Evolutionary conservation across 2,113 vertebrate genomes (phyloP), one percentile per base, ranked within the genome.

Genomic region (Neogale vison): DNA sequence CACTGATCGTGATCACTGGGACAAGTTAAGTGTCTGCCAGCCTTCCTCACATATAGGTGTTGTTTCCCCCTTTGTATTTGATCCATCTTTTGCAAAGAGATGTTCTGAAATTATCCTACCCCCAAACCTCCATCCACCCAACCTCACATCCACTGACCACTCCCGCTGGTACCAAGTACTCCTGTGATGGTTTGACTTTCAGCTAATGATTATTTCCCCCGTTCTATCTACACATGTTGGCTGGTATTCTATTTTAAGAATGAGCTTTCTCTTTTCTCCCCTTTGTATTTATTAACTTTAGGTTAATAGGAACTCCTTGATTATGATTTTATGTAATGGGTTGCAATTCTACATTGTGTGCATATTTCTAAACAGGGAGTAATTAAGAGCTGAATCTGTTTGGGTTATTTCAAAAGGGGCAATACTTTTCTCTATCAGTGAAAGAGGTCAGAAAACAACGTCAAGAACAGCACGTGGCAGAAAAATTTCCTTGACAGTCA

Each of bases 381-480:
- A n/a, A 34, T 36, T 21, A n/a, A 5, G 7, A 81, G 61, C 23
- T 76, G 34, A 71, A 29, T 21, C 14, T 17, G 36, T 57, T 26
- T 72, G 45, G 45, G 81, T 69, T 39, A 39, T 65, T 57, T 65
- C 55, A 57, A 36, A 79, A 72, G 79, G 6, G 45, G 34, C 15
- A 55, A 23, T 47, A 47, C 74, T 84, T 86, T 96, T 95, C 92
- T 90, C 96, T 83, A 84, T 6, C 52, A 74, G 86, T 94, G 82
- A 95, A 91, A 91, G 84, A 93, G 95, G 63, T 72, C 61, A 93
- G 72, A 96, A 63, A 86, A 47, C 89, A 96, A 83, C 96, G 93
- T 76, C 57, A 63, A 52, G 87, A 80, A 26, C 36, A 63, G 83
- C 52, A 90, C 92, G 39, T 61, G 74, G 92, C 95, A 96, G 94